Base-by-base conservation (phyloP, 2,888 invertebrate species). In the Caradrina clavipalpis region DNA sequence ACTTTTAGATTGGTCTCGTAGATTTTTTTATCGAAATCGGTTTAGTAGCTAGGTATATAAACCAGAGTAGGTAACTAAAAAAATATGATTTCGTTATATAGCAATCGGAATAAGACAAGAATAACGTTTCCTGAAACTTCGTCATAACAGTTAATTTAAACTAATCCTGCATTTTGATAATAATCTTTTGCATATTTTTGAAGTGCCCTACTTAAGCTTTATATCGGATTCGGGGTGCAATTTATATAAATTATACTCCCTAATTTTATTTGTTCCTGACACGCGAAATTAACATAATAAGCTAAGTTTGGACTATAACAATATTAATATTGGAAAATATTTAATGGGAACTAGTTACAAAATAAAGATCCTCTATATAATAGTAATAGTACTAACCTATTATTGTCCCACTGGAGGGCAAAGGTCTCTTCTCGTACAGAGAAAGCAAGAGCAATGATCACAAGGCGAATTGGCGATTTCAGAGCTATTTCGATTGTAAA, bases 241-340 rank as follows among this genome's bases (percentile, higher is more conserved):
- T 69, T 76, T 75, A 71, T 56, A 81, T 81, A 78, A 72, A 77
- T 75, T 79, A 68, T 10, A 49, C 68, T 66, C 17, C 45, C 45
- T 45, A 73, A 81, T 83, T 81, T 83, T 57, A 83, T 81, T 73
- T 57, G 71, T 55, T 8, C 17, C n/a, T 35, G 78, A 69, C 84
- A 83, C 78, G 83, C 81, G 54, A 78, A 21, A 55, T 62, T n/a
- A 53, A 68, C 63, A 60, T 64, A 53, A 60, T 45, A 42, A 26
- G 55, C n/a, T 35, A 8, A 59, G 3, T 58, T 76, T 61, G 2
- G 21, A 31, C 1, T 45, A 31, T 49, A n/a, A n/a, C n/a, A n/a
- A n/a, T 58, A 26, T 26, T 19, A 54, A 65, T 15, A 67, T 39
- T 58, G 1, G 26, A 62, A 59, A 53, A 26, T n/a, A 64, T 13